These are phyloP conservation scores for Cheumatopsyche charites DNA, from an alignment of 1,140 invertebrate genomes.

Conservation along the genomic window DNA sequence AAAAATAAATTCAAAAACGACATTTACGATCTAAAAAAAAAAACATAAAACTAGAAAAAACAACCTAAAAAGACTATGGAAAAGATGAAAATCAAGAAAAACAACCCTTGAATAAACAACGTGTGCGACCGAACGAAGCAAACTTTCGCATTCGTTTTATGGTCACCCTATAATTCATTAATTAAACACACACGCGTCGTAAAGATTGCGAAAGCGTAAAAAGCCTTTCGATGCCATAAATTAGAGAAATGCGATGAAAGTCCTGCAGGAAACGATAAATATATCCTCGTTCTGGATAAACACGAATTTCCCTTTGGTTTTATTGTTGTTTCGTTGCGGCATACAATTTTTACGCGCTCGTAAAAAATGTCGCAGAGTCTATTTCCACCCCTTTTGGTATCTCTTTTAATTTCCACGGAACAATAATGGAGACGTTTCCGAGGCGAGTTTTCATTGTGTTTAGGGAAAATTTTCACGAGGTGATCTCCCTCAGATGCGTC, in stretches of 20 bases:
- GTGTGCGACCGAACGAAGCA: too few species aligned
- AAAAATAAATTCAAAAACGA: too few species aligned
- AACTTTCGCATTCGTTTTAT: not conserved
- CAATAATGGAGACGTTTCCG: conserved; percentile 11
- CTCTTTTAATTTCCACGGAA: not conserved
- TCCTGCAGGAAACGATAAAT: conserved; percentile 16
- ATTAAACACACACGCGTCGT: conserved; percentile 3
- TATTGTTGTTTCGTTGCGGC: conserved; percentile 11
- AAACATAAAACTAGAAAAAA: too few species aligned
- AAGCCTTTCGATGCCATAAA: not conserved
- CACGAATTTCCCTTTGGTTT: conserved; percentile 1
- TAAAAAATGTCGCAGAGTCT: not conserved
- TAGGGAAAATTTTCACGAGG: conserved; percentile 7
- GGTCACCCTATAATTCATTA: not conserved
- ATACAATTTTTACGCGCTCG: not conserved
- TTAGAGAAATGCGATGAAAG: conserved; percentile 12
- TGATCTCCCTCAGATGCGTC: not conserved
- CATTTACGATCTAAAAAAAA: too few species aligned
- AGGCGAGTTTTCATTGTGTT: not conserved
- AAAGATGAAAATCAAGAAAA: too few species aligned
- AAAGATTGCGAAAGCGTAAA: not conserved
- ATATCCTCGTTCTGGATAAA: not conserved
- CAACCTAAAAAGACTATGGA: too few species aligned
- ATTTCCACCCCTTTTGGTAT: not conserved
- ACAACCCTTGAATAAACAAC: too few species aligned